phyloP scores from a whole-genome alignment of 2,797 vertebrate genomes.

The Holocentrus rufus region DNA sequence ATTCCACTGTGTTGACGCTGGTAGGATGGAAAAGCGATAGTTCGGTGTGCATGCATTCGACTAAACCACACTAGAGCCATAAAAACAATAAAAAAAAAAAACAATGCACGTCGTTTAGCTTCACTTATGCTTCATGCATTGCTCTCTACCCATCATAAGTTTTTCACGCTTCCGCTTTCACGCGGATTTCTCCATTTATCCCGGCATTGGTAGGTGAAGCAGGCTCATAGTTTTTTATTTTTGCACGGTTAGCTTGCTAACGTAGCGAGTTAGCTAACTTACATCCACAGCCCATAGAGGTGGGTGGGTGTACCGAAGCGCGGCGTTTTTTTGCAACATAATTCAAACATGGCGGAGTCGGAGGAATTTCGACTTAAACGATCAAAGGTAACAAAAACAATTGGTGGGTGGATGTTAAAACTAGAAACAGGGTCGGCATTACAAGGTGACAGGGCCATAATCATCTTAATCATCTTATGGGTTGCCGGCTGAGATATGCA shows the following conservation, averaged over 20 bases:
- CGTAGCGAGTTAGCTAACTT: not conserved
- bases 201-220: not conserved
- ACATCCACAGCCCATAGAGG: constrained; percentile 36
- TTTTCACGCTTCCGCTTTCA: not conserved
- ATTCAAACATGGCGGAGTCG: constrained; percentile 82
- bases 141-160: not conserved
- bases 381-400: constrained; percentile 66
- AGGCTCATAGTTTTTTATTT: not conserved
- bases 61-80: not conserved
- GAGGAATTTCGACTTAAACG: constrained; percentile 75
- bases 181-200: too few relatives aligned
- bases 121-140: not conserved
- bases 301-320: constrained; percentile 57
- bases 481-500: constrained; percentile 37
- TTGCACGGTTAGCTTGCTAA: not conserved
- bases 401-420: fast-evolving
- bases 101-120: not conserved
- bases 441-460: not conserved
- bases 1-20: too few relatives aligned
- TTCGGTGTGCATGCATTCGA: constrained; percentile 5
- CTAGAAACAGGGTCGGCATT: fast-evolving
- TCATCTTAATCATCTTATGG: not conserved
- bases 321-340: constrained; percentile 70
- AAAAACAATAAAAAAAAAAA: not conserved
- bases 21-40: not conserved